These are phyloP conservation scores for Lordiphosa stackelbergi DNA, from an alignment of 1,140 invertebrate genomes.

Conservation along the genomic window DNA sequence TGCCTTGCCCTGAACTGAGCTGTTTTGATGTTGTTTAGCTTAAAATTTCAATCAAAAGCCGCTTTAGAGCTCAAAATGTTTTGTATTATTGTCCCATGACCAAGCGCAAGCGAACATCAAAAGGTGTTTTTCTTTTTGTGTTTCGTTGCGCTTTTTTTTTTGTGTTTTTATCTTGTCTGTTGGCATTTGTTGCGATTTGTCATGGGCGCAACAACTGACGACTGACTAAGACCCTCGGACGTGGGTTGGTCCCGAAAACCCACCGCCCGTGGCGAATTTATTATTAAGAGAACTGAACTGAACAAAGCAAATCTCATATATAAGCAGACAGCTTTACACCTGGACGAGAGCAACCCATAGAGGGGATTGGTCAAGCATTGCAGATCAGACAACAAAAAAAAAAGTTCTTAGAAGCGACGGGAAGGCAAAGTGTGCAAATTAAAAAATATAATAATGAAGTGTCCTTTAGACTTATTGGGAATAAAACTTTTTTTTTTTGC, in stretches of 20 bases:
- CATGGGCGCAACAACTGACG: constrained; percentile 35
- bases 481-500: too few relatives aligned
- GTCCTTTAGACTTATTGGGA: too few relatives aligned
- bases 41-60: constrained; percentile 31
- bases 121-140: constrained; percentile 59
- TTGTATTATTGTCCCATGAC: constrained; percentile 13
- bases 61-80: not conserved
- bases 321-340: constrained; percentile 36
- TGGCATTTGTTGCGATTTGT: constrained; percentile 61
- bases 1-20: constrained; percentile 9
- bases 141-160: constrained; percentile 24
- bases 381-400: constrained; percentile 1
- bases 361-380: constrained; percentile 18
- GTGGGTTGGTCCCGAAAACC: constrained; percentile 11
- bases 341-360: constrained; percentile 21
- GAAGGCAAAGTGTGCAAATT: too few relatives aligned
- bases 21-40: constrained; percentile 5
- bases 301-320: constrained; percentile 30
- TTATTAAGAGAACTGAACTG: constrained; percentile 45
- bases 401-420: constrained; percentile 11
- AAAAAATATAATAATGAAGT: too few relatives aligned
- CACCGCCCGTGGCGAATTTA: constrained; percentile 57
- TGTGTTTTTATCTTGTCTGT: constrained; percentile 47
- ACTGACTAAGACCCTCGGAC: constrained; percentile 23
- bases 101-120: constrained; percentile 37